Base-by-base conservation (phyloP, 2,113 vertebrate genomes). In the Barbus barbus region DNA sequence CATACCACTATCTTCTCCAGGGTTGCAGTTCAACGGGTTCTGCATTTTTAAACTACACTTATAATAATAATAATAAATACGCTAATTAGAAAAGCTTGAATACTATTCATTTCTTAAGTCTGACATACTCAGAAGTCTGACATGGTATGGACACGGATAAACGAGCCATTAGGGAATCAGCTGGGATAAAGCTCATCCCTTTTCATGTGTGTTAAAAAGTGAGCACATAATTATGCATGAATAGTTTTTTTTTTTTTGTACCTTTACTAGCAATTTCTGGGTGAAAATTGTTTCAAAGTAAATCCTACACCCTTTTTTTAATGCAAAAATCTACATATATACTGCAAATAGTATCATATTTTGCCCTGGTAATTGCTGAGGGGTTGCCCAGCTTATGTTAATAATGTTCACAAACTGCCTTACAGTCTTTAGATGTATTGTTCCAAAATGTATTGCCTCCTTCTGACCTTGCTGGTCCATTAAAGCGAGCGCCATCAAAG, bases 381-480 rank as follows among this genome's bases (percentile, higher is more conserved):
- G 3, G 8, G 16, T 31, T 20, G 33, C 1, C 65, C 31, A 12
- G 9, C 9, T 69, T 69, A 69, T 69, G 33, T 11, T 38, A 69
- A 79, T 31, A 65, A n/a, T 65, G 4, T 65, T 63, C 58, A 13
- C n/a, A 46, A 44, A 79, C 78, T 63, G n/a, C 78, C 61, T 46
- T 20, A 26, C 16, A 24, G 24, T 79, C 58, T 44, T 79, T n/a
- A 74, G 33, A 79, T 79, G 7, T 79, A 79, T 79, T 79, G 38
- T 58, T 31, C 1, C 9, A 46, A 46, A 79, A 63, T 79, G 14
- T 13, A 28, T 63, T 28, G 31, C 58, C 44, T 79, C 58, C 36
- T 14, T 26, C 38, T 79, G 77, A 79, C 77, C 77, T 79, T 24
- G 38, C n/a, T 44, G 58, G 33, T 65, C 38, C 78, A 79, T 65